A percentile compares a stretch with the other conserved stretches of the same genome.
Evolutionary conservation across 1,140 invertebrate species (phyloP).

Genomic region (Pectinophora gossypiella): DNA sequence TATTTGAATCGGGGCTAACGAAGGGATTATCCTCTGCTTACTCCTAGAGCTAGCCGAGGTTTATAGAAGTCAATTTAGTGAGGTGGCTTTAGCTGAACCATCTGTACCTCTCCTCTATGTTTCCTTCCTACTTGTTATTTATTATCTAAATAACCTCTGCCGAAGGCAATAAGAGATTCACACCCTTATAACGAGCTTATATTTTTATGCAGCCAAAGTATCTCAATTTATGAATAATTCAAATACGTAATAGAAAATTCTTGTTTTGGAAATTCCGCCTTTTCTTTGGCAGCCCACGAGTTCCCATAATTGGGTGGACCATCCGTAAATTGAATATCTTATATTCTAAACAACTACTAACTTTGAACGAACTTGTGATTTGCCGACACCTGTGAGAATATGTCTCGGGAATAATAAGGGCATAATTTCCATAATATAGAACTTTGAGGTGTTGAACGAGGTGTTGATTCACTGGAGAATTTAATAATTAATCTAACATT

Average conservation of each 20-base stretch:
- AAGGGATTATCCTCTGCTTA: neutral
- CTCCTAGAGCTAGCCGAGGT: too few species aligned
- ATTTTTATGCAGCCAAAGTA: conserved; percentile 17
- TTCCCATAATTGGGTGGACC: neutral
- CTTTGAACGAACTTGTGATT: neutral
- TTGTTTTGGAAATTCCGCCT: conserved; percentile 28
- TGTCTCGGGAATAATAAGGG: neutral
- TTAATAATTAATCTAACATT: too few species aligned
- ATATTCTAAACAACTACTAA: neutral
- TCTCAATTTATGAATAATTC: conserved; percentile 34
- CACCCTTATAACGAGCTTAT: conserved; percentile 23
- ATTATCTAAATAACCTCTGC: too few species aligned
- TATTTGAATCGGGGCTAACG: neutral
- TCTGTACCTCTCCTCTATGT: too few species aligned
- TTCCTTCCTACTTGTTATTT: too few species aligned
- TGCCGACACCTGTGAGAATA: neutral
- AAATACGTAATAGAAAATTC: conserved; percentile 35
- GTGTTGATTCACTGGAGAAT: too few species aligned
- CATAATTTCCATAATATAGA: neutral
- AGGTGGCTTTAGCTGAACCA: too few species aligned
- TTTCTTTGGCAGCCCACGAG: conserved; percentile 17
- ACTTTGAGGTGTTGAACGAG: neutral
- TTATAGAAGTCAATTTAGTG: too few species aligned
- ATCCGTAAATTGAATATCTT: too few species aligned
- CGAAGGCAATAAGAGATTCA: neutral